Base-by-base conservation (phyloP, 2,797 vertebrate species). In the Bufotes viridis region DNA sequence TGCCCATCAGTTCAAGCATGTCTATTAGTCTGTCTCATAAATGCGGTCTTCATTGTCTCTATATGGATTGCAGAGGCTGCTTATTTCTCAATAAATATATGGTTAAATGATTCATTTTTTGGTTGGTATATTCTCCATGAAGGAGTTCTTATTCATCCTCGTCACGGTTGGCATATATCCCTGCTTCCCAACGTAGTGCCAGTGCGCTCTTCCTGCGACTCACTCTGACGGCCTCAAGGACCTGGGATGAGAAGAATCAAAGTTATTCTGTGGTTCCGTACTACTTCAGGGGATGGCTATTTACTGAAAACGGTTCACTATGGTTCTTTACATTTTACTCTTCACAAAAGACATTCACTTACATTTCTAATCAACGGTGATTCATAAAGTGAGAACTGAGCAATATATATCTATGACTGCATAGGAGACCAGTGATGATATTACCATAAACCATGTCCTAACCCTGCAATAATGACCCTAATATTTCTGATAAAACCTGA, bases 191-290 rank as follows among this genome's bases (percentile, higher is more conserved):
- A 61, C 96, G 96, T 85, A 97, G 87, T 0, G 97, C 96, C 94
- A 99, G 96, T 57, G 98, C 96, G 8, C 98, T 99, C 95, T 99
- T 99, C 87, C 98, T 96, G 90, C 98, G 96, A 88, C 97, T 98
- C 88, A 99, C 97, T 11, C 98, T 95, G 1, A 98, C 99, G 0
- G 98, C 98, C 92, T 99, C 98, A 9, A 99, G 95, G 90, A 99
- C 98, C 98, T 99, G 94, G 90, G 79, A 88, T 15, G 78, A 82
- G 88, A 51, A 88, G 58, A 78, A 49, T 70, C 90, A 13, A 0
- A 17, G 60, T 76, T 49, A 76, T 11, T 49, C 12, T 0, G 20
- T 26, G 7, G 0, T 26, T 49, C 17, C 20, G 5, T 22, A 8
- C 14, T 88, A 91, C 26, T 14, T 51, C 34, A 63, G 2, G 22